Base-by-base conservation (phyloP, 2,888 invertebrate genomes). In the Andrena hattorfiana region DNA sequence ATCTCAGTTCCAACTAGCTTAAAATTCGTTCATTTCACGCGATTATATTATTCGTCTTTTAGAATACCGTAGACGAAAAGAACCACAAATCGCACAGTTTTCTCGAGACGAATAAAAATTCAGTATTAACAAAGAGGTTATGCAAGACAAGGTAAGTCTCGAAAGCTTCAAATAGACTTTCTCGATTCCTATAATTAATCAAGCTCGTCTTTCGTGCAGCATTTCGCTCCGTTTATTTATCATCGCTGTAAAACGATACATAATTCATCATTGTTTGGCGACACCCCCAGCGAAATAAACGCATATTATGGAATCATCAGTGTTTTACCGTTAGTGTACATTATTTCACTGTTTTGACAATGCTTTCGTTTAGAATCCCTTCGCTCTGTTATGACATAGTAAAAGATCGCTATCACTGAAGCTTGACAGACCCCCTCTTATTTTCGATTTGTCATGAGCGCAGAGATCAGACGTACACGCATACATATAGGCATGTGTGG, bases 321-420 rank as follows among this genome's bases (percentile, higher is more conserved):
- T 56, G 10, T 56, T 85, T 91, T 92, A 92, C 90, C 91, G 91
- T 92, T 89, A 81, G 91, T 90, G 86, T 89, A 91, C 89, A 90
- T 89, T 77, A 88, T 89, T 87, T 77, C 79, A 68, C 67, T 78
- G 69, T 72, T 75, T 77, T 62, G 10, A 68, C 23, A 66, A 77
- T 76, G 69, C 59, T 68, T 78, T 77, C 23, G 7, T 63, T 54
- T 54, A 48, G 10, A 71, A 71, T 67, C 26, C 30, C 68, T 71
- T 72, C 51, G 60, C 76, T 74, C 26, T 81, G 60, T 73, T 84
- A 69, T 60, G 63, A 75, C 81, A 86, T 82, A 62, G 42, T 80
- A 78, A 71, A 63, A 62, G 67, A 32, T 70, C 56, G n/a, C 16
- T 77, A 83, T 69, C 56, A 83, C 66, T 56, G 30, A 68, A 69